Evolutionary conservation across 2,888 invertebrate species (phyloP), one percentile per base, ranked within the genome.

Genomic region (Pterostichus madidus): DNA sequence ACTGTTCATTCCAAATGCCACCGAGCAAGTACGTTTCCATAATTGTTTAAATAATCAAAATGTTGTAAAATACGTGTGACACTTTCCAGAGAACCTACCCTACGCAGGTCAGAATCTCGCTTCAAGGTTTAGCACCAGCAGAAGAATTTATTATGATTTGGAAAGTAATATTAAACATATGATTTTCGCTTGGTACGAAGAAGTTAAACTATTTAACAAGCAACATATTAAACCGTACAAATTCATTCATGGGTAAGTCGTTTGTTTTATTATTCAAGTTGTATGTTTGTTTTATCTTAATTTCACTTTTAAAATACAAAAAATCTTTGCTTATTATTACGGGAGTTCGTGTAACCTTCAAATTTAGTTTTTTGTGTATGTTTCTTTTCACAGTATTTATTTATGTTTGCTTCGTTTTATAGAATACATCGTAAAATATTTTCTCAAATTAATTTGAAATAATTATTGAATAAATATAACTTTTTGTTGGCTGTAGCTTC

Each of bases 1-100:
- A 86, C 85, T 71, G 87, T 88, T 11, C 90, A 90, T 84, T 89
- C 89, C 82, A 84, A 84, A 15, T 89, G 89, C 79, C 84, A 89
- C 85, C 85, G 87, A 85, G 89, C 89, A 80, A 86, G 89, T 89
- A 87, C 86, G 85, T 84, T 15, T 44, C 44, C 15, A 7, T 17
- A 64, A 71, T 59, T 11, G 17, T 59, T 17, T 24, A 17, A 24
- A 13, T 7, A 39, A 39, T 39, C 6, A 5, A 39, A 35, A 35
- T 5, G 6, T 6, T 6, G 35, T 35, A 35, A 7, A 39, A 39
- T 7, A 39, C 6, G 8, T 39, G 6, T 39, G 5, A 8, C 5
- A 39, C 6, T 39, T 71, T 46, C n/a, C 44, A 75, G 75, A 52
- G 31, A 52, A 52, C 7, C 11, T 77, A 0, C 56, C 77, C 8